phyloP scores from a whole-genome alignment of 2,113 vertebrate species.

The Abramis brama region DNA sequence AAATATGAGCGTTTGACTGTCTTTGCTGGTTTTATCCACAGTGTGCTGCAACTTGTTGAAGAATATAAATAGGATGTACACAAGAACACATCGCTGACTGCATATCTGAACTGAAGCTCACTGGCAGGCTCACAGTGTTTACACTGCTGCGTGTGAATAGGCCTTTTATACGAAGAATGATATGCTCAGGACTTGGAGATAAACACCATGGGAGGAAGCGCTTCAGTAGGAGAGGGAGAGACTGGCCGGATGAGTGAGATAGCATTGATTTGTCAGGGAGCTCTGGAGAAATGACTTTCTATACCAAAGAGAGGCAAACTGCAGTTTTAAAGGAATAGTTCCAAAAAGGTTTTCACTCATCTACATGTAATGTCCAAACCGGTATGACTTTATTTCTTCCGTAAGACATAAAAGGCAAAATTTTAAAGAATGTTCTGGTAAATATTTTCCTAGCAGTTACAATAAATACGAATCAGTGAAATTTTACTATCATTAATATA shows the following conservation, averaged over 20 bases:
- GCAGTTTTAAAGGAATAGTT: slow-evolving; percentile 5
- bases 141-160: slow-evolving; percentile 55
- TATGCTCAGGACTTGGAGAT: slow-evolving; percentile 49
- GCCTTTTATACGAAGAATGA: slow-evolving; percentile 50
- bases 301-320: slow-evolving; percentile 52
- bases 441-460: background rate
- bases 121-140: slow-evolving; percentile 54
- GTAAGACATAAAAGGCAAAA: background rate
- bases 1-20: background rate
- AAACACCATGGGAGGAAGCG: slow-evolving; percentile 54
- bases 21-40: slow-evolving; percentile 1
- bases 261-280: slow-evolving; percentile 55
- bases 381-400: background rate
- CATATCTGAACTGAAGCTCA: slow-evolving; percentile 42
- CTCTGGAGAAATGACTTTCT: slow-evolving; percentile 50
- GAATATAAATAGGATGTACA: slow-evolving; percentile 40
- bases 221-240: slow-evolving; percentile 45
- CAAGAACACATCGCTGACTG: slow-evolving; percentile 42
- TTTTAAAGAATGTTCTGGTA: background rate
- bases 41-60: slow-evolving; percentile 27
- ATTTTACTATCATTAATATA: background rate
- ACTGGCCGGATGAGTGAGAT: slow-evolving; percentile 46
- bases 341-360: background rate
- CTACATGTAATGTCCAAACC: background rate
- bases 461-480: background rate